These are phyloP conservation scores for Ophthalmotilapia sp. DNA, from an alignment of 2,113 vertebrate species.

Conservation along the genomic window DNA sequence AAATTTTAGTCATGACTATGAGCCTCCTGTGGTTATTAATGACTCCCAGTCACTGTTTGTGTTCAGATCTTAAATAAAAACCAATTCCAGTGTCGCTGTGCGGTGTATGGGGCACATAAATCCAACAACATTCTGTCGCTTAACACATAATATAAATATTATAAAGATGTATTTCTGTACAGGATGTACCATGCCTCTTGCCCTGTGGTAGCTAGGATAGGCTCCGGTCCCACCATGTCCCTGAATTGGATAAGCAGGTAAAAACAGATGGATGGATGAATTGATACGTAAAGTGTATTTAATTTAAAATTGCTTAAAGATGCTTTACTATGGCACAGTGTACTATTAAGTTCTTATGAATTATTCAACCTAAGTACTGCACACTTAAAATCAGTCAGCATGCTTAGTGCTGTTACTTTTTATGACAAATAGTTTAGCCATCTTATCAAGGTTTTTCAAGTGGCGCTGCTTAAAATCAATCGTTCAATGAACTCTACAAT, in stretches of 20 bases:
- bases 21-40: not conserved
- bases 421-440: not conserved
- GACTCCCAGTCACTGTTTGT: not conserved
- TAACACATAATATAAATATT: not conserved
- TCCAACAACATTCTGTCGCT: not conserved
- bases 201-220: not conserved
- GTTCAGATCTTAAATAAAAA: not conserved
- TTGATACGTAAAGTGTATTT: not conserved
- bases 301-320: not conserved
- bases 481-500: not conserved
- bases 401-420: not conserved
- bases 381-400: not conserved
- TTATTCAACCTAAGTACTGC: not conserved
- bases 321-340: not conserved
- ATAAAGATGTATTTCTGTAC: not conserved
- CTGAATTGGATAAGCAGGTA: not conserved
- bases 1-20: not conserved
- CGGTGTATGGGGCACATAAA: not conserved
- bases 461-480: not conserved
- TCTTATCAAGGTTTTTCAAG: not conserved
- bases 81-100: not conserved
- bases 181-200: not conserved
- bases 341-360: not conserved
- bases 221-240: not conserved
- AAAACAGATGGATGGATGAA: not conserved